A percentile compares a stretch with the other conserved stretches of the same genome.
Conservation (phyloP, 2,888 invertebrate genomes). For the Micoletzkya japonica region DNA sequence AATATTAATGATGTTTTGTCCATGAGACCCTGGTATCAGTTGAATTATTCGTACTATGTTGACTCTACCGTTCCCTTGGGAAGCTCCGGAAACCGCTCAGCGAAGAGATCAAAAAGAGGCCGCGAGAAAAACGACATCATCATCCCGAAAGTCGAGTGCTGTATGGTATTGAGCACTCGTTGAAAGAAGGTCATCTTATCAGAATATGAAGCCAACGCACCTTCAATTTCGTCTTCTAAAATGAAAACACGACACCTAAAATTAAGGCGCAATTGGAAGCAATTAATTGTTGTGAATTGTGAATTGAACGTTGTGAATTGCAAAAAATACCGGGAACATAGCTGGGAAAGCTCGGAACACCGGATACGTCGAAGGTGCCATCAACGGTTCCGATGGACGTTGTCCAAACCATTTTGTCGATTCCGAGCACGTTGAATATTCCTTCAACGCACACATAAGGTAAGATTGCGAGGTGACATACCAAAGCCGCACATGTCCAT, state of each 20-base stretch:
- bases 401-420: background rate
- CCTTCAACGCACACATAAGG: no score
- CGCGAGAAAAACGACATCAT: no score
- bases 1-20: background rate
- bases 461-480: no score
- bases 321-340: background rate
- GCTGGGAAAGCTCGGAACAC: background rate
- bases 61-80: no score
- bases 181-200: constrained; percentile 27
- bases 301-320: no score
- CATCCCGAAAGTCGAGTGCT: no score
- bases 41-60: no score
- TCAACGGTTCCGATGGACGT: background rate
- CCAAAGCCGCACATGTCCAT: background rate
- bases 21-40: background rate
- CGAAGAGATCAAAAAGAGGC: no score
- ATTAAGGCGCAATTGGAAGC: background rate
- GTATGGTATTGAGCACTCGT: constrained; percentile 4
- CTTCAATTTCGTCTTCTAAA: background rate
- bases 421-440: background rate
- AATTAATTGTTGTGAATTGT: background rate
- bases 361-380: background rate
- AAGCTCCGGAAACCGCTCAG: background rate
- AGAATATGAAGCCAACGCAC: background rate
- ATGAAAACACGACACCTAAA: no score